phyloP scores from a whole-genome alignment of 2,113 vertebrate species.

The Dendrocopos noguchii region DNA sequence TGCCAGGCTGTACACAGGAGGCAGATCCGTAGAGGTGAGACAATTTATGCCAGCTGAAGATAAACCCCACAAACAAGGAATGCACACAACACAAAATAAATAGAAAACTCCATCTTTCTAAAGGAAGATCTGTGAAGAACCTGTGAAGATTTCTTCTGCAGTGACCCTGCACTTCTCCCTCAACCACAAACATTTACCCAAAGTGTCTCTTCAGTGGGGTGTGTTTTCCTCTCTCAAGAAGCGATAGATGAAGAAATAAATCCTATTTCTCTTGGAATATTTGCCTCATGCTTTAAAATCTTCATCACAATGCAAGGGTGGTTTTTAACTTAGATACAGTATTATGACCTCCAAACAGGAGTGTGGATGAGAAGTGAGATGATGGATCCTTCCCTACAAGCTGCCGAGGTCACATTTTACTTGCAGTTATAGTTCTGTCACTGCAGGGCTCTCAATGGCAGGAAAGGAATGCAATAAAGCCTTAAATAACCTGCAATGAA shows the following conservation, averaged over 20 bases:
- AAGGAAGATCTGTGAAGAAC: not conserved
- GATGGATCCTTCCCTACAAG: not conserved
- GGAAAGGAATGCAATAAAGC: not conserved
- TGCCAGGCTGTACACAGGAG: not conserved
- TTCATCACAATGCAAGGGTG: not conserved
- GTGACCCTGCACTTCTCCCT: fast-evolving
- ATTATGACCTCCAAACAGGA: not conserved
- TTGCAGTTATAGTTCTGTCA: not conserved
- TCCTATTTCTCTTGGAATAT: not conserved
- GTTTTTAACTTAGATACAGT: not conserved
- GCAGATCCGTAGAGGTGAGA: too few relatives aligned
- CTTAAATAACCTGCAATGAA: not conserved
- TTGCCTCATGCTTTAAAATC: not conserved
- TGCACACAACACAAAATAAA: not conserved
- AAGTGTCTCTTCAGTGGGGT: not conserved
- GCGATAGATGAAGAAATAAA: not conserved
- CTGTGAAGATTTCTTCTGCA: not conserved
- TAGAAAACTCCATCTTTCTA: not conserved
- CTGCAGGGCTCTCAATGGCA: not conserved
- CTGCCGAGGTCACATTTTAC: not conserved
- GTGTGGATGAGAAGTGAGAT: fast-evolving
- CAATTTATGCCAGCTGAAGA: not conserved
- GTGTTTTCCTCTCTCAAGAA: not conserved
- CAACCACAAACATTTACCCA: not conserved
- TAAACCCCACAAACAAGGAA: not conserved